Evolutionary conservation across 1,140 invertebrate genomes (phyloP).

Genomic region (Diabrotica virgifera): DNA sequence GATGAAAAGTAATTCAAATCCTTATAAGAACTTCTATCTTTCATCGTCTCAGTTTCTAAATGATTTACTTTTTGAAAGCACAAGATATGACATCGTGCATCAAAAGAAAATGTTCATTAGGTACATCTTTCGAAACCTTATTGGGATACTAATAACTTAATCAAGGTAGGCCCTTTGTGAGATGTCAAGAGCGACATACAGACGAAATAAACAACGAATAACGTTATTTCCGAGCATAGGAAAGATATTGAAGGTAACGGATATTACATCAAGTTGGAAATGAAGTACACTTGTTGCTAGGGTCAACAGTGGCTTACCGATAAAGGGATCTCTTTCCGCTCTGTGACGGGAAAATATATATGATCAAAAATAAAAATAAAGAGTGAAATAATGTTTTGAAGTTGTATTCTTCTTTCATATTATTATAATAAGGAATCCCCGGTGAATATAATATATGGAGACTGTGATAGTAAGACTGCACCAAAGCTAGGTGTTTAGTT

Average conservation of each 20-base stretch:
- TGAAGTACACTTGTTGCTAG: neutral
- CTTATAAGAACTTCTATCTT: neutral
- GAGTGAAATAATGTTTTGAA: too few relatives aligned
- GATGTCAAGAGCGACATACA: neutral
- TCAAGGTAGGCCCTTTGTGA: neutral
- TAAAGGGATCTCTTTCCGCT: too few relatives aligned
- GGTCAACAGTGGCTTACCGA: too few relatives aligned
- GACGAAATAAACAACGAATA: neutral
- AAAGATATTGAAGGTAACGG: neutral
- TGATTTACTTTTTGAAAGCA: conserved; percentile 2
- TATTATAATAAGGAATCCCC: too few relatives aligned
- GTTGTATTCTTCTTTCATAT: too few relatives aligned
- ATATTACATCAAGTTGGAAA: neutral
- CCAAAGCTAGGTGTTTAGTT: too few relatives aligned
- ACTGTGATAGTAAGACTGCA: too few relatives aligned
- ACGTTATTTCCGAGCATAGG: neutral
- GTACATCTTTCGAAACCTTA: conserved; percentile 1
- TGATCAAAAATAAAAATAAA: too few relatives aligned
- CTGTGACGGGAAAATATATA: too few relatives aligned
- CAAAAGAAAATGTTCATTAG: conserved; percentile 3
- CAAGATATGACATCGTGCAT: neutral
- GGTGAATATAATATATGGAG: too few relatives aligned
- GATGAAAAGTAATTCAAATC: neutral
- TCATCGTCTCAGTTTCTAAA: neutral
- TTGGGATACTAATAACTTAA: conserved; percentile 3